Base-by-base conservation (phyloP, 2,113 vertebrate genomes). In the Gavialis gangeticus region DNA sequence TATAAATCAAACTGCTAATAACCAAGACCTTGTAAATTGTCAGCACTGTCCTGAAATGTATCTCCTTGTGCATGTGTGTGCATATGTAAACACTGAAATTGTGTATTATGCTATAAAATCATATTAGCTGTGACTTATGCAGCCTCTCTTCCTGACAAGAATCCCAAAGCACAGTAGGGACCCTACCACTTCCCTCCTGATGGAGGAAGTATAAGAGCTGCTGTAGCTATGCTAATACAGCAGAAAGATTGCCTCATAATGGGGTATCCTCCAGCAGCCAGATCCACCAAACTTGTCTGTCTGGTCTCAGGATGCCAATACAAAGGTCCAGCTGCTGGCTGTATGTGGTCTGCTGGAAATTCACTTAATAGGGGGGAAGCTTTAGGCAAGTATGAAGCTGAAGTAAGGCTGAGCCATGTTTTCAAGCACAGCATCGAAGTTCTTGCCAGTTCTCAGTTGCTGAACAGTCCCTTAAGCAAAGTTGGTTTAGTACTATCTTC, bases 11-110 rank as follows among this genome's bases (percentile, higher is more conserved):
- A 75, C 46, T 85, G 90, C 82, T 95, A 71, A 78, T 94, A 96
- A 95, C 77, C 83, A 80, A 80, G 79, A 30, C 58, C 56, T 97
- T 85, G 21, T 75, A 95, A 93, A 92, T 73, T 90, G 56, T 55
- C 69, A 88, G 69, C 2, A 5, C 25, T 2, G 0, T 30, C 17
- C 55, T 89, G 86, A 97, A 96, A 95, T 22, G 22, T 30, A 79
- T 79, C 14, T 56, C 12, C 82, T 77, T 75, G 22, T 80, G 17
- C 14, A 58, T 27, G 30, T 22, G 10, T 34, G 46, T 78, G 58
- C 6, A 1, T 69, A 24, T 28, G 78, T 15, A 0, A 0, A n/a
- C 75, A 27, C 17, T 0, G 77, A 62, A 78, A 88, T 88, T 2
- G 62, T 13, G 3, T n/a, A 84, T 22, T 84, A 24, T 73, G 34